Base-by-base conservation (phyloP, 1,140 invertebrate genomes). In the Pachyrhynchus sulphureomaculatus region DNA sequence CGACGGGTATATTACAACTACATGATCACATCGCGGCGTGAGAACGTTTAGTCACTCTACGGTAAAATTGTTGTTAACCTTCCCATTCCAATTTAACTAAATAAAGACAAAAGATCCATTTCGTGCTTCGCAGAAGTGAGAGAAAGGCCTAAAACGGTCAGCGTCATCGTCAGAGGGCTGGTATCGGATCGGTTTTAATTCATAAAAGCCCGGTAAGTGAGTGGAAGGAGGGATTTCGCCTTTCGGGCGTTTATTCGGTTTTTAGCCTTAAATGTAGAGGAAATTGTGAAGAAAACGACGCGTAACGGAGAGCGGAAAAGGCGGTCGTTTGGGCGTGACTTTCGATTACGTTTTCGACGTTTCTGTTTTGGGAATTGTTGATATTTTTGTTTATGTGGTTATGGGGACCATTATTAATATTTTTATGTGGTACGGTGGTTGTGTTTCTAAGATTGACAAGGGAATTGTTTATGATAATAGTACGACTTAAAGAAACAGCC, bases 1-100 rank as follows among this genome's bases (percentile, higher is more conserved):
- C 23, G 24, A 54, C 51, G 51, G 34, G 10, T 9, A 5, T 37
- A 21, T 20, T 37, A 32, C 13, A 52, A 52, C 49, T 52, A 37
- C 20, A 15, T 15, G 34, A 36, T 33, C 17, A 17, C 23, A 52
- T 52, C 36, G 52, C 20, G 17, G 21, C 21, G 41, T 47, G 54
- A 34, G 32, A 56, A 45, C 54, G 54, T 47, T 45, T 26, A 56
- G 54, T 56, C 54, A 56, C 44, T 56, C 55, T 37, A 58, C 32
- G 44, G 55, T 58, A 47, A 58, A 58, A 58, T 58, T 58, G 55
- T 58, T 58, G 55, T 58, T 58, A 58, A 58, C 55, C 55, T 58
- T 58, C 55, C 55, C 55, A 58, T 58, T 58, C 42, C 37, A n/a
- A 20, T 58, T 37, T 33, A 29, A 17, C 23, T 37, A 49, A 58